These are phyloP conservation scores for Mobula hypostoma DNA, from an alignment of 2,113 vertebrate genomes.

Conservation along the genomic window DNA sequence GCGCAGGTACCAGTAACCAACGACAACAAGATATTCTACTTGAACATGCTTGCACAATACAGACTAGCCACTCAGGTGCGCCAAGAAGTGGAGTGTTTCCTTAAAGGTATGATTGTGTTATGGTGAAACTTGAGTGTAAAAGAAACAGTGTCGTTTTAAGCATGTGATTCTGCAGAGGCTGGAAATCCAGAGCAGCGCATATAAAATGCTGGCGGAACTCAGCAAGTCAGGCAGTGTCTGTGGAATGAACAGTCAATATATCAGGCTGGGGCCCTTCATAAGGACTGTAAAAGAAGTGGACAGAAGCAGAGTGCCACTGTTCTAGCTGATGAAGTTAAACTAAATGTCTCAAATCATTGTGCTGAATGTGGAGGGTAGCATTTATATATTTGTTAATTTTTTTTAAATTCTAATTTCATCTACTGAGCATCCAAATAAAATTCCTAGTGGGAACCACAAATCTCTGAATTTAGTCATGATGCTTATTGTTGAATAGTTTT, in stretches of 20 bases:
- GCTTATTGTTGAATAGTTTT: background rate
- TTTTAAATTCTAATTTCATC: background rate
- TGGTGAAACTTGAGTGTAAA: background rate
- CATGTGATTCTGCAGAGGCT: too few species aligned
- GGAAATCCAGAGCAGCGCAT: too few species aligned
- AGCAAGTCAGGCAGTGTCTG: too few species aligned
- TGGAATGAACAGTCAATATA: too few species aligned
- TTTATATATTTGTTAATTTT: background rate
- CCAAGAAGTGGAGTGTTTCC: conserved; percentile 93
- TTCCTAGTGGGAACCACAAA: background rate
- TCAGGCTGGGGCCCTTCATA: too few species aligned
- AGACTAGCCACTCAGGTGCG: conserved; percentile 88
- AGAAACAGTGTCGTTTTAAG: background rate
- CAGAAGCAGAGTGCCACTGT: background rate
- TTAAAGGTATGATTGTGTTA: conserved; percentile 71
- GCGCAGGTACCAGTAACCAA: conserved; percentile 85
- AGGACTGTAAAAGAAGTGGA: too few species aligned
- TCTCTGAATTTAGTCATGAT: background rate
- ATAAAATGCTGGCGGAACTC: too few species aligned
- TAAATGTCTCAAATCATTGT: background rate
- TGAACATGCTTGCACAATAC: conserved; percentile 90
- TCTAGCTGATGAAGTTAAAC: background rate
- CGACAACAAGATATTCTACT: conserved; percentile 92
- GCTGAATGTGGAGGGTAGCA: background rate
- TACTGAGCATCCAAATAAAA: background rate